phyloP scores from a whole-genome alignment of 2,888 invertebrate species.

The Emmelina monodactyla region DNA sequence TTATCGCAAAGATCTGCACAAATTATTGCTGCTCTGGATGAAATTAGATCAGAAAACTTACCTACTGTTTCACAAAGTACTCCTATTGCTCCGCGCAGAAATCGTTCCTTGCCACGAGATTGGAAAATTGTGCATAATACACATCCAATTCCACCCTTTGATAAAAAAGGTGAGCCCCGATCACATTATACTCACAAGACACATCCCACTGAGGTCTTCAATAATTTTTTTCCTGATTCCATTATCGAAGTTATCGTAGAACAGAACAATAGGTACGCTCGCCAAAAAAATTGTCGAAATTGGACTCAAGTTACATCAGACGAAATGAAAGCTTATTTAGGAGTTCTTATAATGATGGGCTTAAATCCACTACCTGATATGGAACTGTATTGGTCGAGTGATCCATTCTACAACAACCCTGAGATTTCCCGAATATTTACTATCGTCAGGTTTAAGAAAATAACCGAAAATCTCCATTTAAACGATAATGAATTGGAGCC shows the following conservation, averaged over 20 bases:
- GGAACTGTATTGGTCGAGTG: slow-evolving; percentile 19
- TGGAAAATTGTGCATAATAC: too few species aligned
- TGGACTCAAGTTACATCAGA: slow-evolving; percentile 5
- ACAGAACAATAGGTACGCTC: slow-evolving; percentile 7
- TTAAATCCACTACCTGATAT: slow-evolving; percentile 17
- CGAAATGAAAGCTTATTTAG: slow-evolving; percentile 12
- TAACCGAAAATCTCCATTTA: slow-evolving; percentile 18
- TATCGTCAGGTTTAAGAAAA: slow-evolving; percentile 21
- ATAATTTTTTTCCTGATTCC: slow-evolving; percentile 5
- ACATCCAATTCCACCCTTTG: neutral
- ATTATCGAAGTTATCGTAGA: slow-evolving; percentile 5
- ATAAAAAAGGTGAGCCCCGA: slow-evolving; percentile 1
- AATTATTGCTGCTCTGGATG: too few species aligned
- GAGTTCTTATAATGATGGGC: slow-evolving; percentile 18
- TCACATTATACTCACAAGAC: slow-evolving; percentile 4
- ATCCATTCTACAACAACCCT: slow-evolving; percentile 21
- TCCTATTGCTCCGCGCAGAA: too few species aligned
- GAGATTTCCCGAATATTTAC: slow-evolving; percentile 21
- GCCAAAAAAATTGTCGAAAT: slow-evolving; percentile 8
- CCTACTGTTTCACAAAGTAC: too few species aligned
- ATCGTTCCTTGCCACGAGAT: too few species aligned
- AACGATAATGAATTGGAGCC: slow-evolving; percentile 18
- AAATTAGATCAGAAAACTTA: too few species aligned
- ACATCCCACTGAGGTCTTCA: slow-evolving; percentile 4
- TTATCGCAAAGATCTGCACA: too few species aligned